Evolutionary conservation across 2,113 vertebrate genomes (phyloP).

Genomic region (Hippopotamus amphibius): DNA sequence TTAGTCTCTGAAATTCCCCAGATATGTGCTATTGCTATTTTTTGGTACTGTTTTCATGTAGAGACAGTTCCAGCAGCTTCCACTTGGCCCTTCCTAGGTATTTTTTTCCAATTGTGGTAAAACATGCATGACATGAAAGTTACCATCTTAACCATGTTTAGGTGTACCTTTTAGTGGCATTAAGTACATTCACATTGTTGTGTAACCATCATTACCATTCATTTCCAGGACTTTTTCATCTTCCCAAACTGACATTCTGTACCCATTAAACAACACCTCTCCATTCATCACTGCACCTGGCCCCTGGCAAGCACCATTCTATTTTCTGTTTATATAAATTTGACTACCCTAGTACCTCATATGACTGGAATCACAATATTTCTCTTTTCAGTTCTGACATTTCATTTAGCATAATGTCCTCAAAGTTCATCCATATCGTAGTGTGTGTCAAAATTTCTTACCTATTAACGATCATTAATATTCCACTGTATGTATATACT

Average conservation of each 20-base stretch:
- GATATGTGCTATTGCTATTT: not conserved
- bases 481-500: not conserved
- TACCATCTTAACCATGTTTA: not conserved
- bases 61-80: not conserved
- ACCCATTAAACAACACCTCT: not conserved
- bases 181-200: not conserved
- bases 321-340: not conserved
- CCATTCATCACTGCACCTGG: not conserved
- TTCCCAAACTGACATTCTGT: not conserved
- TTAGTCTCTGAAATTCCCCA: not conserved
- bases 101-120: not conserved
- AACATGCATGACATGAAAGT: not conserved
- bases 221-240: not conserved
- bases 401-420: not conserved
- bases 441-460: not conserved
- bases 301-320: not conserved
- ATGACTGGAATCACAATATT: not conserved
- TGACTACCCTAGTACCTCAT: not conserved
- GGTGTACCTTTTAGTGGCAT: not conserved
- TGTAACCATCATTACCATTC: not conserved
- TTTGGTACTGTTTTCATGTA: not conserved
- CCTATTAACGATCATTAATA: not conserved
- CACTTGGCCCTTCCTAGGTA: not conserved
- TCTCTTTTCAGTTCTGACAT: not conserved
- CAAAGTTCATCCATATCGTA: not conserved